Percentiles rank a stretch among this genome's conserved stretches.
phyloP scores from a whole-genome alignment of 2,113 vertebrate species.

The Cynopterus brachyotis region DNA sequence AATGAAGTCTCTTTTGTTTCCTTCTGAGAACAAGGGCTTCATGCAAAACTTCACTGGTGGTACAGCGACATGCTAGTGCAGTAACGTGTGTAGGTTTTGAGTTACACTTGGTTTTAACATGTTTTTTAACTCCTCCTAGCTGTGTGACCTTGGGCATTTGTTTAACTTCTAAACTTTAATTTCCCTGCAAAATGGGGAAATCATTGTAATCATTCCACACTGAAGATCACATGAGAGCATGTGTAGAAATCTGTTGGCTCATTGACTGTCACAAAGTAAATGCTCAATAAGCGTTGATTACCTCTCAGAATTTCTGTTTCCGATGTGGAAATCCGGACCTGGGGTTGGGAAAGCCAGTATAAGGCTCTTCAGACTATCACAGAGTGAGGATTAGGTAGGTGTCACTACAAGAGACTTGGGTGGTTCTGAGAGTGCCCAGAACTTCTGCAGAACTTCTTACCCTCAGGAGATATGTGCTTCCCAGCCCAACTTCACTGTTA shows the following conservation, averaged over 20 bases:
- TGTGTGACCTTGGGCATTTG: background rate
- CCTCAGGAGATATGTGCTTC: accelerated
- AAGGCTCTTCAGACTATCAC: background rate
- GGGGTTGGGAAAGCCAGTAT: background rate
- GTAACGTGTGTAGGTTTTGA: background rate
- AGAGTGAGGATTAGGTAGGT: background rate
- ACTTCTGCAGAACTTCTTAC: background rate
- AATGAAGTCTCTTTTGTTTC: background rate
- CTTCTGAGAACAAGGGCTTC: background rate
- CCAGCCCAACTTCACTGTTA: background rate
- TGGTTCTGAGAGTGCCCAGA: background rate
- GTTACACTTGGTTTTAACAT: background rate
- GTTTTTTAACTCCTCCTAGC: background rate
- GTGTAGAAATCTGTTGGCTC: background rate
- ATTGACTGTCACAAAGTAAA: background rate
- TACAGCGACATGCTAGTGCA: background rate
- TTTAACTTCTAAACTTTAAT: background rate
- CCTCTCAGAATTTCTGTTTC: background rate
- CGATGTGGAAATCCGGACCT: background rate
- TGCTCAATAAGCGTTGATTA: background rate
- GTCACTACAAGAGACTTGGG: background rate
- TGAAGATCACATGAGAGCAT: background rate
- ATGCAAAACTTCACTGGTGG: background rate
- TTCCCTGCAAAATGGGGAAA: background rate
- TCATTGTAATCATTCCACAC: background rate